Evolutionary conservation across 1,140 invertebrate genomes (phyloP).

Genomic region (Ganaspis sp.): DNA sequence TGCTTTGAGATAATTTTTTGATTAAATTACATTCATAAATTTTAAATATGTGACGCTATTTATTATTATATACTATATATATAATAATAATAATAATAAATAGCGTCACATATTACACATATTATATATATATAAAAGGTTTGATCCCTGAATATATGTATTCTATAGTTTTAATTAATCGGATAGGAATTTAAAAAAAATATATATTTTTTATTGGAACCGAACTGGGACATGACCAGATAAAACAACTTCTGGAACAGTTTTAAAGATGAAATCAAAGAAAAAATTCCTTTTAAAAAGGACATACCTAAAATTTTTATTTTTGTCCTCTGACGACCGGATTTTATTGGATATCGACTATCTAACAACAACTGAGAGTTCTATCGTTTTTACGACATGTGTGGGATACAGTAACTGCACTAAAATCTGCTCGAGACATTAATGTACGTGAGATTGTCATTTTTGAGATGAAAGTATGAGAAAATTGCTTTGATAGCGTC

Average conservation of each 20-base stretch:
- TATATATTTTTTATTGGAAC: no score
- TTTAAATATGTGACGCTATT: no score
- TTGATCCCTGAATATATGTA: no score
- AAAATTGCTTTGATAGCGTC: slow-evolving; percentile 5
- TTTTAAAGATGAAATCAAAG: not conserved
- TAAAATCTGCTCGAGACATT: slow-evolving; percentile 13
- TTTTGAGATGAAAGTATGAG: slow-evolving; percentile 13
- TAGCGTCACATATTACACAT: no score
- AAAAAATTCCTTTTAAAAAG: not conserved
- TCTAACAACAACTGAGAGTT: not conserved
- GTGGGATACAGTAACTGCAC: slow-evolving; percentile 1
- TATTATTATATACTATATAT: no score
- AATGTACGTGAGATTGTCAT: slow-evolving; percentile 6
- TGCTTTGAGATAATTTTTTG: no score
- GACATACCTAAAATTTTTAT: slow-evolving; percentile 7
- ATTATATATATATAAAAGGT: no score
- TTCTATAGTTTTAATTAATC: no score
- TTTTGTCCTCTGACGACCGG: slow-evolving; percentile 3
- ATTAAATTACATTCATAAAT: no score
- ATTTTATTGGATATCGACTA: slow-evolving; percentile 6
- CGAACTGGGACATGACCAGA: no score
- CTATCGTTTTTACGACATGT: slow-evolving; percentile 5
- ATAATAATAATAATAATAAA: no score
- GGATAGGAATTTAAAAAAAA: no score
- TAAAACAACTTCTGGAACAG: not conserved